These are phyloP conservation scores for Nasalis larvatus DNA, from an alignment of 2,113 vertebrate species.

Conservation along the genomic window DNA sequence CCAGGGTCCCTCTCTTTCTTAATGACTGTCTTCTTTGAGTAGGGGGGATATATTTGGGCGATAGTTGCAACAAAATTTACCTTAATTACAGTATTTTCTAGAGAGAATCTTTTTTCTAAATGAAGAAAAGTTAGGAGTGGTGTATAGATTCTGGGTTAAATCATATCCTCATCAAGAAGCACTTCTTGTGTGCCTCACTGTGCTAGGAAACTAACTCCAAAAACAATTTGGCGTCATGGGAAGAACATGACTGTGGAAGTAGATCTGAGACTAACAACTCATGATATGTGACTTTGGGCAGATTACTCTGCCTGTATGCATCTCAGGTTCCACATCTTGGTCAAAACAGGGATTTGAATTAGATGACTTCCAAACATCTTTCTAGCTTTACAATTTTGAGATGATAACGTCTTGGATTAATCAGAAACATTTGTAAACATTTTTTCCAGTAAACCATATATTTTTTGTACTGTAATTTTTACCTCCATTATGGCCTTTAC, in stretches of 20 bases:
- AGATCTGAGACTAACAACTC: neutral
- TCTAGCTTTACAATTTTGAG: neutral
- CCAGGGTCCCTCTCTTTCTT: neutral
- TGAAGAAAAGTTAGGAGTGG: neutral
- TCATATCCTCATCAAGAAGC: neutral
- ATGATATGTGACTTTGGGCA: neutral
- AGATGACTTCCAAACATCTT: neutral
- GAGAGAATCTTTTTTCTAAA: neutral
- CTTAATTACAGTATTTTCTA: neutral
- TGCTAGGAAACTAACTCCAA: neutral
- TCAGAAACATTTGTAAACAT: neutral
- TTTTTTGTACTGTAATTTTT: neutral
- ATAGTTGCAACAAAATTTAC: neutral
- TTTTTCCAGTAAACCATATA: neutral
- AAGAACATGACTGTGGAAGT: neutral
- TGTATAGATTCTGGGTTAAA: neutral
- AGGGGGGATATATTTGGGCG: neutral
- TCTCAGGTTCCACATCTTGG: neutral
- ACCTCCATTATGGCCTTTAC: neutral
- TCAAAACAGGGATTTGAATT: neutral
- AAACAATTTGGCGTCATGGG: neutral
- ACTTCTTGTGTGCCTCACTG: neutral
- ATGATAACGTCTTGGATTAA: neutral
- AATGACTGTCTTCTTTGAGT: neutral
- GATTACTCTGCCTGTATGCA: neutral